phyloP scores from a whole-genome alignment of 2,888 invertebrate species.

The Metopia argyrocephala region DNA sequence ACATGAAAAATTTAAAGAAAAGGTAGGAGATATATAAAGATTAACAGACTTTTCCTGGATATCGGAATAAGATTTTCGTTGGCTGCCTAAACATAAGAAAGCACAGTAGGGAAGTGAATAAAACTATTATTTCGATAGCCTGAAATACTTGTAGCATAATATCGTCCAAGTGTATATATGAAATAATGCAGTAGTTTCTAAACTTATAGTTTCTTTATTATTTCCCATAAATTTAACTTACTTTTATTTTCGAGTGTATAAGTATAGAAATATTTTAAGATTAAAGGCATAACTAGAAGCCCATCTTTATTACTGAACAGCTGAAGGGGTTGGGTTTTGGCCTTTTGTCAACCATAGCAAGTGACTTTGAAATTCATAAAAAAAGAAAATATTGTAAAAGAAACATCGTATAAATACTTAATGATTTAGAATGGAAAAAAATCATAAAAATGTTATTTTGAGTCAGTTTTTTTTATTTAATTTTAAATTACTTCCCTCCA shows the following conservation, averaged over 20 bases:
- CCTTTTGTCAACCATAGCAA: constrained; percentile 20
- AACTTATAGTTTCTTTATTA: too few species aligned
- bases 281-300: background rate
- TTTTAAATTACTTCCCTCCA: background rate
- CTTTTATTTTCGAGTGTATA: background rate
- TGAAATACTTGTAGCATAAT: too few species aligned
- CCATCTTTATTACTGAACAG: background rate
- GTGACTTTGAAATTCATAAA: constrained; percentile 36
- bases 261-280: background rate
- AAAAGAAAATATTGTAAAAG: background rate
- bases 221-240: background rate
- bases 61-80: too few species aligned
- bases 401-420: constrained; percentile 47
- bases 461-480: constrained; percentile 1
- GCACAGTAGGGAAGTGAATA: too few species aligned
- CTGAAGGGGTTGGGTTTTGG: background rate
- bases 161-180: too few species aligned
- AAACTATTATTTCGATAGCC: too few species aligned
- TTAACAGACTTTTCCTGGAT: too few species aligned
- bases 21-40: too few species aligned
- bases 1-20: too few species aligned
- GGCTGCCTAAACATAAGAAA: too few species aligned
- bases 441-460: constrained; percentile 27
- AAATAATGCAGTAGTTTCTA: too few species aligned
- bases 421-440: constrained; percentile 53